These are phyloP conservation scores for Melieria crassipennis DNA, from an alignment of 2,888 invertebrate genomes.

Conservation along the genomic window DNA sequence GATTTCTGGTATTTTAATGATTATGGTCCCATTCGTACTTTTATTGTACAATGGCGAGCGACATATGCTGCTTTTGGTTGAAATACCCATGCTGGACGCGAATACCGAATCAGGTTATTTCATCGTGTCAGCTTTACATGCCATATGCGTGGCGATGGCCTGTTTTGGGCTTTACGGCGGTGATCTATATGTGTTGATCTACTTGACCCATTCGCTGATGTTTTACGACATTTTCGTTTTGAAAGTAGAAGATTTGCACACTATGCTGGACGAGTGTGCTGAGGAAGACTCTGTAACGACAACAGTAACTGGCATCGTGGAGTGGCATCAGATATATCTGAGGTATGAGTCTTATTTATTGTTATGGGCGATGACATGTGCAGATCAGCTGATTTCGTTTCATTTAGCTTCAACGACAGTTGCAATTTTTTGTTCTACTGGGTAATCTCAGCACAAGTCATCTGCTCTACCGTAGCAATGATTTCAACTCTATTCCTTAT, in stretches of 20 bases:
- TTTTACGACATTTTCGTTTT: slow-evolving; percentile 39
- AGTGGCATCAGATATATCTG: slow-evolving; percentile 47
- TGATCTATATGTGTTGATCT: slow-evolving; percentile 39
- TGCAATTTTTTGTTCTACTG: slow-evolving; percentile 46
- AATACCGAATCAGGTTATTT: slow-evolving; percentile 39
- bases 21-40: slow-evolving; percentile 29
- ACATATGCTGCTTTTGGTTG: slow-evolving; percentile 39
- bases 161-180: slow-evolving; percentile 42
- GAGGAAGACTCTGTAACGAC: neutral
- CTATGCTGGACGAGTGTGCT: neutral
- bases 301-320: slow-evolving; percentile 40
- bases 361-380: neutral
- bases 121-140: slow-evolving; percentile 39
- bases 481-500: slow-evolving; percentile 45
- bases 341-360: slow-evolving; percentile 32
- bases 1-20: neutral
- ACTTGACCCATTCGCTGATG: slow-evolving; percentile 34
- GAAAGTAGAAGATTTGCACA: slow-evolving; percentile 37
- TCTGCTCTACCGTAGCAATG: slow-evolving; percentile 42
- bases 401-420: slow-evolving; percentile 39
- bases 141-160: slow-evolving; percentile 35
- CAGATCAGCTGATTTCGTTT: slow-evolving; percentile 9
- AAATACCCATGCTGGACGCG: slow-evolving; percentile 40
- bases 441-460: slow-evolving; percentile 36
- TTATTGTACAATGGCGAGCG: slow-evolving; percentile 27